These are phyloP conservation scores for Tuta absoluta DNA, from an alignment of 2,888 invertebrate species.

Conservation along the genomic window DNA sequence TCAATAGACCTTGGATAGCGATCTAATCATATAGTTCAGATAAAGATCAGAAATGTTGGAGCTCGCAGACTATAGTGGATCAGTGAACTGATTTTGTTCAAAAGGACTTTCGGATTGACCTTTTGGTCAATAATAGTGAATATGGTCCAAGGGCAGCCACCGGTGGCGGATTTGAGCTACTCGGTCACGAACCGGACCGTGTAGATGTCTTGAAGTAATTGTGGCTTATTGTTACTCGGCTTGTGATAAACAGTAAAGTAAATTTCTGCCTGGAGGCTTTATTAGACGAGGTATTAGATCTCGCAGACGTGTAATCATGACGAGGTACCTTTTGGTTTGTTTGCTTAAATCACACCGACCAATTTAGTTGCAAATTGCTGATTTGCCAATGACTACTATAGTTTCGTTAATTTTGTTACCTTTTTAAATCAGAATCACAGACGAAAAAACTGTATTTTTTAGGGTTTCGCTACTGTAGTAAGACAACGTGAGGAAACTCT, in stretches of 20 bases:
- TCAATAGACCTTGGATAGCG: slow-evolving; percentile 21
- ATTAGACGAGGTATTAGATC: slow-evolving; percentile 4
- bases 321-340: background rate
- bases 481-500: too few species aligned
- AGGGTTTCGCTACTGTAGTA: too few species aligned
- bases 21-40: slow-evolving; percentile 40
- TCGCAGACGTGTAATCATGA: background rate
- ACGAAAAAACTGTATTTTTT: too few species aligned
- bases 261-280: slow-evolving; percentile 10
- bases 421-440: too few species aligned
- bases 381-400: too few species aligned
- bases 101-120: slow-evolving; percentile 71
- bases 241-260: slow-evolving; percentile 20
- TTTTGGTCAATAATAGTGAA: slow-evolving; percentile 66
- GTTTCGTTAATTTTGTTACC: too few species aligned
- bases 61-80: slow-evolving; percentile 32
- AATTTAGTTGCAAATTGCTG: too few species aligned
- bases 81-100: slow-evolving; percentile 35
- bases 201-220: slow-evolving; percentile 34
- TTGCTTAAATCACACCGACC: background rate
- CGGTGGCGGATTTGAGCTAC: slow-evolving; percentile 71
- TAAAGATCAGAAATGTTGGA: slow-evolving; percentile 37
- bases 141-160: slow-evolving; percentile 74
- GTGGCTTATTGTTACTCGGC: slow-evolving; percentile 16
- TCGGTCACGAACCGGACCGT: slow-evolving; percentile 67